Evolutionary conservation across 2,888 invertebrate genomes (phyloP).

Genomic region (Nomada hirtipes): DNA sequence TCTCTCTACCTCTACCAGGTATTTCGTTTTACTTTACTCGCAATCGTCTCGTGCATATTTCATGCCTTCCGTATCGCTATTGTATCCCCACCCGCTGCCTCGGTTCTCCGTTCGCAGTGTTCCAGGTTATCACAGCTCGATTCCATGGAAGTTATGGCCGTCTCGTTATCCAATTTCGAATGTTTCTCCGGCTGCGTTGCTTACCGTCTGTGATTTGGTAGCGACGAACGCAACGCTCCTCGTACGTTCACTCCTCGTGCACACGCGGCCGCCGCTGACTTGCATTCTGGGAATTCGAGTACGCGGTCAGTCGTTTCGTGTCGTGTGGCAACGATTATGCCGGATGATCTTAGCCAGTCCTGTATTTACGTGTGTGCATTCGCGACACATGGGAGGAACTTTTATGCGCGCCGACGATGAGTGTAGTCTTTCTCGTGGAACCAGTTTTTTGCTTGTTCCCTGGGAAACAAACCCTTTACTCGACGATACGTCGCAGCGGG

Average conservation of each 20-base stretch:
- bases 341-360: conserved; percentile 50
- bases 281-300: conserved; percentile 65
- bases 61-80: background rate
- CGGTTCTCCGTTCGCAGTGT: background rate
- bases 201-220: conserved; percentile 41
- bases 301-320: conserved; percentile 63
- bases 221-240: conserved; percentile 12
- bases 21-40: too few relatives aligned
- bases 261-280: conserved; percentile 49
- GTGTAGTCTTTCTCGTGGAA: background rate
- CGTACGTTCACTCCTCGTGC: conserved; percentile 16
- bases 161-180: conserved; percentile 42
- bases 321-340: conserved; percentile 66
- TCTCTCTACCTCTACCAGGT: background rate
- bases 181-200: conserved; percentile 5
- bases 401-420: conserved; percentile 20
- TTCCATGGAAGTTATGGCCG: conserved; percentile 17
- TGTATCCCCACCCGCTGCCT: background rate
- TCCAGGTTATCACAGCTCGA: conserved; percentile 30
- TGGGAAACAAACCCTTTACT: background rate
- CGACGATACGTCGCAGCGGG: background rate
- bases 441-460: conserved; percentile 1
- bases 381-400: conserved; percentile 23
- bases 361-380: conserved; percentile 30
- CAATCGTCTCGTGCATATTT: background rate